Conservation (phyloP, 2,113 vertebrate genomes). For the Spea multiplicata region DNA sequence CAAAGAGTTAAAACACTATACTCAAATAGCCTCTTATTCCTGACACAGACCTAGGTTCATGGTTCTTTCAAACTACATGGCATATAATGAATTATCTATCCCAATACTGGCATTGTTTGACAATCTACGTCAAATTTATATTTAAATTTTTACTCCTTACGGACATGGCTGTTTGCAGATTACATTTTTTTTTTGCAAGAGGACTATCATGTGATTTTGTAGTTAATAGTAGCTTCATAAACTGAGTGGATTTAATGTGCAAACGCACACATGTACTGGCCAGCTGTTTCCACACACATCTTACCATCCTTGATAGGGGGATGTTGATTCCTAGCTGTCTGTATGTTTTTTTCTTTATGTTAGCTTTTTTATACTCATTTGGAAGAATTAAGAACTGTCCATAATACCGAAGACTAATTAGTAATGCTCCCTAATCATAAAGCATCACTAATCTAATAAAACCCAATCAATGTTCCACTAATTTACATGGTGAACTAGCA, state of each 20-base stretch:
- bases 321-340: neutral
- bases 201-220: slow-evolving; percentile 39
- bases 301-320: slow-evolving; percentile 8
- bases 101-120: too few species aligned
- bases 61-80: too few species aligned
- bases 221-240: slow-evolving; percentile 45
- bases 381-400: slow-evolving; percentile 20
- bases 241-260: slow-evolving; percentile 28
- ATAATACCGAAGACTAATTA: slow-evolving; percentile 42
- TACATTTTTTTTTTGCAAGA: slow-evolving; percentile 32
- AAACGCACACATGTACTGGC: slow-evolving; percentile 37
- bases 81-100: too few species aligned
- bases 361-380: slow-evolving; percentile 5
- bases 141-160: neutral
- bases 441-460: slow-evolving; percentile 43
- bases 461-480: slow-evolving; percentile 45
- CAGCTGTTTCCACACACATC: slow-evolving; percentile 21
- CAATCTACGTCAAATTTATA: neutral
- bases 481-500: slow-evolving; percentile 45
- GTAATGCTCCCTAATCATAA: slow-evolving; percentile 40
- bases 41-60: too few species aligned
- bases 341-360: neutral
- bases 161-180: slow-evolving; percentile 39
- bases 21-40: too few species aligned
- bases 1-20: too few species aligned